Conservation (phyloP, 2,888 invertebrate species). For the Thereva nobilitata region DNA sequence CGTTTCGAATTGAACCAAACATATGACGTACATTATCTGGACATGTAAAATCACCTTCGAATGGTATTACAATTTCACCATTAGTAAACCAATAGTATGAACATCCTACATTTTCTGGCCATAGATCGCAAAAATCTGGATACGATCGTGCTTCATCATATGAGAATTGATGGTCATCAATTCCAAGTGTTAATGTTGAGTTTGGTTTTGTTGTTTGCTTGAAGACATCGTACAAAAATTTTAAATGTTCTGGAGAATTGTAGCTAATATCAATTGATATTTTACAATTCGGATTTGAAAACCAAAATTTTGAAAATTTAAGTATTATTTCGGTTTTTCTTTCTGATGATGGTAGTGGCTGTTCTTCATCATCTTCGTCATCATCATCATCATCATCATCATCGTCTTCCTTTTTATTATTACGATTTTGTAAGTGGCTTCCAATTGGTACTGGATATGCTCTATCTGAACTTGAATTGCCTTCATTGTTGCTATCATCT, state of each 20-base stretch:
- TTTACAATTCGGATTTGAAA: neutral
- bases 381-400: neutral
- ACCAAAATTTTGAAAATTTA: neutral
- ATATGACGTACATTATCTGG: constrained; percentile 48
- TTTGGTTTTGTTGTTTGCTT: neutral
- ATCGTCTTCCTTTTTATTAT: neutral
- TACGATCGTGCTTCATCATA: constrained; percentile 21
- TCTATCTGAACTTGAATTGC: too few species aligned
- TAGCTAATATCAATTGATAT: neutral
- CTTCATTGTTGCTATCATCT: too few species aligned
- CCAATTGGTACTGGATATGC: too few species aligned
- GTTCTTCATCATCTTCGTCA: neutral
- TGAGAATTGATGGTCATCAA: constrained; percentile 51
- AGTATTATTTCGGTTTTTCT: neutral
- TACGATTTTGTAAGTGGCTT: too few species aligned
- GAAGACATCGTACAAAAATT: neutral
- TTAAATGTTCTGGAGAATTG: neutral
- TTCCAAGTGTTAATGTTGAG: constrained; percentile 45
- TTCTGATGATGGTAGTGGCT: neutral
- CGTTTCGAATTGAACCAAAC: constrained; percentile 45
- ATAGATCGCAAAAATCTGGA: constrained; percentile 42
- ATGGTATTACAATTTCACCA: constrained; percentile 51
- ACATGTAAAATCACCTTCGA: constrained; percentile 49
- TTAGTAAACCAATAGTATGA: constrained; percentile 56
- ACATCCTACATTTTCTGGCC: constrained; percentile 45